These are phyloP conservation scores for Cardiocondyla obscurior DNA, from an alignment of 1,140 invertebrate genomes.

Conservation along the genomic window DNA sequence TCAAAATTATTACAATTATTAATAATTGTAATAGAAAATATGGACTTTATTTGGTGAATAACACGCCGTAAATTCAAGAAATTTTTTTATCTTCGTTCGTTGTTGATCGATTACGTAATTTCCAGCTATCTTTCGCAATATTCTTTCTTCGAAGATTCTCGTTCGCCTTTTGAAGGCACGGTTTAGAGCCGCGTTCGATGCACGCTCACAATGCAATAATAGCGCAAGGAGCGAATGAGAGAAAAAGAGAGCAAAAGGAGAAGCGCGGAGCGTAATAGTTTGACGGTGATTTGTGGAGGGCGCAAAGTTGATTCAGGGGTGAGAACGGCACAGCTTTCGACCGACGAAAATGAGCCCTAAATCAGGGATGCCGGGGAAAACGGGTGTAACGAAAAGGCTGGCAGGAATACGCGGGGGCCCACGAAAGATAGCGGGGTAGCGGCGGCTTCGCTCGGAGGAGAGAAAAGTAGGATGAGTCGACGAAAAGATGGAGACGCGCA, in stretches of 20 bases:
- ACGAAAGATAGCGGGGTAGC: conserved; percentile 52
- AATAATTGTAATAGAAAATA: neutral
- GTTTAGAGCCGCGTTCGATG: neutral
- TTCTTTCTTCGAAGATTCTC: conserved; percentile 29
- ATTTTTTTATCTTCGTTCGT: neutral
- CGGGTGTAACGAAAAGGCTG: conserved; percentile 73
- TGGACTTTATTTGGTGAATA: neutral
- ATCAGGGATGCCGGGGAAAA: conserved; percentile 74
- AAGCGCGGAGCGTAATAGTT: conserved; percentile 62
- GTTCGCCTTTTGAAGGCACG: neutral
- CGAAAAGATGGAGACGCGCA: conserved; percentile 21
- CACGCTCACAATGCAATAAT: conserved; percentile 22
- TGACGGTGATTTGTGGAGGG: conserved; percentile 71
- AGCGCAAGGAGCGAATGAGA: neutral
- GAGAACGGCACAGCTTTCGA: conserved; percentile 75
- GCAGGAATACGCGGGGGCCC: conserved; percentile 40
- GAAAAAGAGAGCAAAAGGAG: conserved; percentile 13
- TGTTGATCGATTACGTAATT: neutral
- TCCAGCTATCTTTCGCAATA: conserved; percentile 19
- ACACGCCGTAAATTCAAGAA: neutral
- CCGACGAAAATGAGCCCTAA: conserved; percentile 78
- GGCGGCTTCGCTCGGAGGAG: neutral
- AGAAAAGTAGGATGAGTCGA: conserved; percentile 23
- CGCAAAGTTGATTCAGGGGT: conserved; percentile 75
- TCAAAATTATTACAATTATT: too few species aligned